Base-by-base conservation (phyloP, 2,888 invertebrate species). In the Volucella inflata region DNA sequence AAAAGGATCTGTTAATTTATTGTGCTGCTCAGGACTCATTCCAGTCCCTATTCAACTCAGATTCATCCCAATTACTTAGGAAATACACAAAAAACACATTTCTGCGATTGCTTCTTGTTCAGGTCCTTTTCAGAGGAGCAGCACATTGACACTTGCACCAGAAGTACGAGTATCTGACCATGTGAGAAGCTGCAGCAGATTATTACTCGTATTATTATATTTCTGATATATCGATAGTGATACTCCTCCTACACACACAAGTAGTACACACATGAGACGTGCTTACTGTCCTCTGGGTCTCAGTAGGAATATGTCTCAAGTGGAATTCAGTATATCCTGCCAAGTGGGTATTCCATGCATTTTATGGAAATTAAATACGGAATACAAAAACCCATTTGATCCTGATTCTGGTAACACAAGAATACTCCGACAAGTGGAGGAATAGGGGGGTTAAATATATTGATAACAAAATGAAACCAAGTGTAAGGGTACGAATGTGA, bases 61-160 rank as follows among this genome's bases (percentile, higher is more conserved):
- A 83, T 83, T 74, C 75, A 80, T 80, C 57, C 76, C 85, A 85
- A 85, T 85, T 85, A 85, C 85, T 85, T 85, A 85, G 68, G 80
- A 85, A 80, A 80, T 85, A 85, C 80, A 80, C 76, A 72, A 80
- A 80, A 85, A 85, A 80, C 30, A 80, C 85, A 85, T 80, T 80
- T 80, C 80, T 67, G 57, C 67, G 76, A 85, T 85, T 85, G 85
- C 68, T 80, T 60, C 48, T 14, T 42, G 65, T 44, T 40, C 10
- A 42, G 75, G 75, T 75, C 60, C 44, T 79, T 75, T 17, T 8
- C 8, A 50, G 14, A 53, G 53, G 44, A 68, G 21, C 53, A 67
- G 65, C 8, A 62, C 36, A 72, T 51, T 38, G 48, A 40, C 78
- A 71, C 50, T 57, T 57, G 57, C 70, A 79, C 60, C 59, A 36